These are phyloP conservation scores for Zhengitettix transpicula DNA, from an alignment of 2,888 invertebrate species.

Conservation along the genomic window DNA sequence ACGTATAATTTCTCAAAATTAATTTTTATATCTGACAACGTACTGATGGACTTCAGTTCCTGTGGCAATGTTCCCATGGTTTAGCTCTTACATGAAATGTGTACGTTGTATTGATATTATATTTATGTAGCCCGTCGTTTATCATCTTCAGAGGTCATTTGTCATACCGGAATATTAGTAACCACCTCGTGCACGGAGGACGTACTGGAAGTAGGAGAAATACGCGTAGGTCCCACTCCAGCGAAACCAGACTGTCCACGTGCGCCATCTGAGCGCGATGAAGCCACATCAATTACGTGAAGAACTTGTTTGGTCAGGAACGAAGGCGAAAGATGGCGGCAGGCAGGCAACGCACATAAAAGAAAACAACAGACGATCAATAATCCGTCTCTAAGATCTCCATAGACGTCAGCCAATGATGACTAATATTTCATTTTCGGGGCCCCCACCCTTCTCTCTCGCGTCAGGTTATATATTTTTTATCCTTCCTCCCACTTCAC, in stretches of 20 bases:
- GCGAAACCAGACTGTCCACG: neutral
- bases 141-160: too few relatives aligned
- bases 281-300: neutral
- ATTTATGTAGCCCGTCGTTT: too few relatives aligned
- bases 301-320: slow-evolving; percentile 1
- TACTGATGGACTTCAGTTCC: too few relatives aligned
- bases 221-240: neutral
- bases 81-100: too few relatives aligned
- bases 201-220: neutral
- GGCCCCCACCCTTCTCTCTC: neutral
- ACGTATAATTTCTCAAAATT: too few relatives aligned
- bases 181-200: neutral
- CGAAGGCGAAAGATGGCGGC: slow-evolving; percentile 10
- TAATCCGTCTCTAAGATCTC: slow-evolving; percentile 4
- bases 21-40: too few relatives aligned
- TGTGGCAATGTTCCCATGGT: too few relatives aligned
- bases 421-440: slow-evolving; percentile 8
- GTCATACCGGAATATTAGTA: too few relatives aligned
- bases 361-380: slow-evolving; percentile 8
- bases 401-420: slow-evolving; percentile 7
- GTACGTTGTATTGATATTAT: too few relatives aligned
- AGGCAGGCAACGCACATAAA: slow-evolving; percentile 6
- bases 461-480: neutral
- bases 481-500: neutral
- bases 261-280: neutral